phyloP scores from a whole-genome alignment of 37 sponge, comb jelly and placozoan species.

The Crambe crambe region DNA sequence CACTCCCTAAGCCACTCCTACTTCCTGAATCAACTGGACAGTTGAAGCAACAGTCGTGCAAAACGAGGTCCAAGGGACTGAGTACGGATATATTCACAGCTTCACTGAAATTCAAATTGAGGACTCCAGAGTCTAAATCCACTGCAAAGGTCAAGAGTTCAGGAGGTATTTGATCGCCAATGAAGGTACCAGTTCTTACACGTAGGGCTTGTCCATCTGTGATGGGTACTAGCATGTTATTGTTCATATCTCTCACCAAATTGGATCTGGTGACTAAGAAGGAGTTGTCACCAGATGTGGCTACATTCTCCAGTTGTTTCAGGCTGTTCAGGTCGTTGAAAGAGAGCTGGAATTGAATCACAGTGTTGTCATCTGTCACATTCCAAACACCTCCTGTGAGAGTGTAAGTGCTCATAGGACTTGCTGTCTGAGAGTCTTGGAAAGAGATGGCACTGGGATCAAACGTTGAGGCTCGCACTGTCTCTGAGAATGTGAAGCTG shows the following conservation, averaged over 20 bases:
- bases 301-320: slow-evolving; percentile 59
- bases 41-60: slow-evolving; percentile 77
- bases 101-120: slow-evolving; percentile 79
- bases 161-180: slow-evolving; percentile 51
- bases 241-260: slow-evolving; percentile 67
- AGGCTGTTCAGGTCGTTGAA: slow-evolving; percentile 76
- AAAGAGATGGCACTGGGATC: slow-evolving; percentile 52
- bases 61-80: slow-evolving; percentile 45
- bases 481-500: slow-evolving; percentile 79
- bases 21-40: neutral
- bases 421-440: slow-evolving; percentile 6
- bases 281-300: slow-evolving; percentile 58
- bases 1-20: slow-evolving; percentile 18
- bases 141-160: slow-evolving; percentile 53
- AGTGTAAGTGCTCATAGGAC: slow-evolving; percentile 19
- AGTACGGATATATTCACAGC: slow-evolving; percentile 78
- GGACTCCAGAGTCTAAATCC: slow-evolving; percentile 72
- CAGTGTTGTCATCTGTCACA: slow-evolving; percentile 13
- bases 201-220: slow-evolving; percentile 24
- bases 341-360: slow-evolving; percentile 43
- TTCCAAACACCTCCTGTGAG: slow-evolving; percentile 61
- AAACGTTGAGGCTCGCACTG: slow-evolving; percentile 65
- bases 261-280: slow-evolving; percentile 40
- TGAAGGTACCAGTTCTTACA: slow-evolving; percentile 22
- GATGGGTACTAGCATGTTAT: slow-evolving; percentile 35